These are phyloP conservation scores for Carassius gibelio DNA, from an alignment of 2,113 vertebrate species.

Conservation along the genomic window DNA sequence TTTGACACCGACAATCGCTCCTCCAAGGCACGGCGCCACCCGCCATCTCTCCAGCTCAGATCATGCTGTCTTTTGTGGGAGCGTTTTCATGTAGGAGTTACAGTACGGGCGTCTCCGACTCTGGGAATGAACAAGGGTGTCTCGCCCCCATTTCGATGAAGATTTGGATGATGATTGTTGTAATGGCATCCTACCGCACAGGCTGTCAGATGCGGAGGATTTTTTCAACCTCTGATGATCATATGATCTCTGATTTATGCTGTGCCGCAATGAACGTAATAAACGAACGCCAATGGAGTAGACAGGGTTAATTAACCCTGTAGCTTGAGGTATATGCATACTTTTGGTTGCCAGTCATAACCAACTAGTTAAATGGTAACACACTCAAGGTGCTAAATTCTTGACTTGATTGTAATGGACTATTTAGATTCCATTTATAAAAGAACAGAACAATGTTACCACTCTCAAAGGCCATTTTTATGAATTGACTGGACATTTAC, in stretches of 20 bases:
- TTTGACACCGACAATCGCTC: slow-evolving; percentile 74
- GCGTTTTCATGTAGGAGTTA: slow-evolving; percentile 72
- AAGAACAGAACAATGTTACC: slow-evolving; percentile 27
- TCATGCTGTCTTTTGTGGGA: slow-evolving; percentile 53
- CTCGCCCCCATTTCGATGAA: slow-evolving; percentile 24
- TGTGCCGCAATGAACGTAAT: neutral
- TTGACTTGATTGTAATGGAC: neutral
- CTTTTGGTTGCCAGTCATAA: neutral
- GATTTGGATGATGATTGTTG: slow-evolving; percentile 39
- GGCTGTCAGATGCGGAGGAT: slow-evolving; percentile 10
- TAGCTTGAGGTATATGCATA: neutral
- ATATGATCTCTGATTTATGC: neutral
- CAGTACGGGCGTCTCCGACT: slow-evolving; percentile 76
- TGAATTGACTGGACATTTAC: slow-evolving; percentile 71
- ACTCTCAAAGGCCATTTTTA: slow-evolving; percentile 60
- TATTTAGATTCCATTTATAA: neutral
- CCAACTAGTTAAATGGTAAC: neutral
- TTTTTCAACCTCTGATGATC: neutral
- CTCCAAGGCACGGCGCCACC: slow-evolving; percentile 74
- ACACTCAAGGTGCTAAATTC: neutral
- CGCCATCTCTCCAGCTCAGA: slow-evolving; percentile 50
- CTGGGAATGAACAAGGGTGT: slow-evolving; percentile 25
- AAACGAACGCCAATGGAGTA: neutral
- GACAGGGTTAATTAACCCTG: neutral
- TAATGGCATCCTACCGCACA: slow-evolving; percentile 21